Evolutionary conservation across 2,113 vertebrate genomes (phyloP).

Genomic region (Gobio gobio): DNA sequence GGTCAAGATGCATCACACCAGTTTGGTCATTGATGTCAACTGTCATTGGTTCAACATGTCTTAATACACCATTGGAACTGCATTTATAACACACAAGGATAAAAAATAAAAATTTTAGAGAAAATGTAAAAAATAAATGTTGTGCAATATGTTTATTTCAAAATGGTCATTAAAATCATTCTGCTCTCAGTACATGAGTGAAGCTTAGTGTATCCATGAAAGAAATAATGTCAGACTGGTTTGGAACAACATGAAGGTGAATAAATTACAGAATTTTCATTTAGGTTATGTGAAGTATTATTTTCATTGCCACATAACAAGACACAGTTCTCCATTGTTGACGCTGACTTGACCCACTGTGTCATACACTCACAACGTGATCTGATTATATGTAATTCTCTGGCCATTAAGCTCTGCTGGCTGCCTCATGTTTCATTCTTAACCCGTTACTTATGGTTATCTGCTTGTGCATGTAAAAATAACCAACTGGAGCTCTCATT

Average conservation of each 20-base stretch:
- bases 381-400: conserved; percentile 29
- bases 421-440: conserved; percentile 7
- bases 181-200: too few species aligned
- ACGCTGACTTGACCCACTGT: not conserved
- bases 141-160: not conserved
- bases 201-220: too few species aligned
- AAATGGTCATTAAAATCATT: not conserved
- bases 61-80: too few species aligned
- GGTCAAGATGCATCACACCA: too few species aligned
- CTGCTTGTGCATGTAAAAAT: conserved; percentile 9
- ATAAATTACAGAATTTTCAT: not conserved
- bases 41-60: too few species aligned
- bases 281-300: not conserved
- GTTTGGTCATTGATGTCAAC: too few species aligned
- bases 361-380: not conserved
- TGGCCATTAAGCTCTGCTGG: conserved; percentile 1
- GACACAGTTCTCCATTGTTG: not conserved
- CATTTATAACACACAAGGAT: too few species aligned
- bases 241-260: not conserved
- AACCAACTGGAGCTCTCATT: conserved; percentile 4
- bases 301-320: not conserved
- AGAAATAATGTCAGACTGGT: not conserved
- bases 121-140: too few species aligned
- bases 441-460: conserved; percentile 14
- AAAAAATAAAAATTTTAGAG: too few species aligned